A percentile compares a stretch with the other conserved stretches of the same genome.
Conservation (phyloP, 2,888 invertebrate species). For the Hemistola chrysoprasaria region DNA sequence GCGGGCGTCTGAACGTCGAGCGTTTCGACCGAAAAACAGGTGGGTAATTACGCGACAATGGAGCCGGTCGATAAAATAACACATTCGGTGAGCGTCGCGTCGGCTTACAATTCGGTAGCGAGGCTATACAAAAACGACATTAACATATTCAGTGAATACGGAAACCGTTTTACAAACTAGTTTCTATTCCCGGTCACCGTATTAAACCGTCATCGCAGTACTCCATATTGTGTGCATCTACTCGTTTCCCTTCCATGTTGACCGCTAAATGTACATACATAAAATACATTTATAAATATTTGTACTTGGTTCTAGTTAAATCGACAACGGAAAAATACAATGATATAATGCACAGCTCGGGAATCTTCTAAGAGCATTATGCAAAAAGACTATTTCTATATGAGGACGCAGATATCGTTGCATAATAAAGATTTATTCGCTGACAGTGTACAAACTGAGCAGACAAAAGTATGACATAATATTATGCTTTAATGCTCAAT, state of each 20-base stretch:
- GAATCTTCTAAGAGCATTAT: slow-evolving; percentile 31
- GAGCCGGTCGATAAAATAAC: slow-evolving; percentile 33
- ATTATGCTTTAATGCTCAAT: too few relatives aligned
- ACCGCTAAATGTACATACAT: slow-evolving; percentile 36
- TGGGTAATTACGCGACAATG: slow-evolving; percentile 44
- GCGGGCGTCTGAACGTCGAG: slow-evolving; percentile 43
- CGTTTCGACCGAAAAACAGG: slow-evolving; percentile 34
- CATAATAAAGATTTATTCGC: slow-evolving; percentile 30
- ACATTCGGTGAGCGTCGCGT: slow-evolving; percentile 15
- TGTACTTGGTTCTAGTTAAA: slow-evolving; percentile 32
- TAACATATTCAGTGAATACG: slow-evolving; percentile 25
- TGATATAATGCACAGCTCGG: slow-evolving; percentile 38
- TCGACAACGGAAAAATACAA: slow-evolving; percentile 32
- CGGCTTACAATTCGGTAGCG: slow-evolving; percentile 9
- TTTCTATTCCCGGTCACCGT: slow-evolving; percentile 24
- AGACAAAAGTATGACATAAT: too few relatives aligned
- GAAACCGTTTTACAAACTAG: slow-evolving; percentile 13
- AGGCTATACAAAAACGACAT: slow-evolving; percentile 15
- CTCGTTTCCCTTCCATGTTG: slow-evolving; percentile 33
- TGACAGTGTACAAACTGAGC: too few relatives aligned
- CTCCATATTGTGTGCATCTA: slow-evolving; percentile 31
- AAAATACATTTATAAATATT: too few relatives aligned
- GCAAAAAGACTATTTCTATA: slow-evolving; percentile 35
- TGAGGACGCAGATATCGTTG: slow-evolving; percentile 32
- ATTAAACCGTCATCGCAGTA: slow-evolving; percentile 37